Percentiles rank a stretch among this genome's conserved stretches.
phyloP scores from a whole-genome alignment of 53 echinoderm and acorn worm species.

The Paracentrotus lividus region DNA sequence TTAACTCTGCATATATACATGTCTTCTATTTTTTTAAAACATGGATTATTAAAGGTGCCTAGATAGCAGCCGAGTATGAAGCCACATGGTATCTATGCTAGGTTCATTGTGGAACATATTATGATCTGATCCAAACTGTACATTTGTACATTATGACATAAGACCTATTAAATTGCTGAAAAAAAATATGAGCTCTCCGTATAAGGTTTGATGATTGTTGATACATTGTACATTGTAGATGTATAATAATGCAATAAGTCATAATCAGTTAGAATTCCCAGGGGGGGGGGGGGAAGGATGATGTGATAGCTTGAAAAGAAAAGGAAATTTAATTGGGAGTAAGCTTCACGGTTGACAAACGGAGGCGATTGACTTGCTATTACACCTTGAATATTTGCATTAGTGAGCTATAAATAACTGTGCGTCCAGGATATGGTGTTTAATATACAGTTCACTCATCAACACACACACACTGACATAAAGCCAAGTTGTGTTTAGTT shows the following conservation, averaged over 20 bases:
- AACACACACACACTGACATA: conserved; percentile 25
- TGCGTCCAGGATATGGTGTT: conserved; percentile 8
- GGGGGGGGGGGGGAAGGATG: conserved; percentile 53
- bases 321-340: conserved; percentile 52
- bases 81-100: too few species aligned
- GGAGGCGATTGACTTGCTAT: not conserved
- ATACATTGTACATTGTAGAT: not conserved
- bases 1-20: too few species aligned
- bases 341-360: not conserved
- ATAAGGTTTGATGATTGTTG: too few species aligned
- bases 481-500: not conserved
- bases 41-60: too few species aligned
- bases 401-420: conserved; percentile 21
- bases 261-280: not conserved
- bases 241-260: conserved; percentile 4
- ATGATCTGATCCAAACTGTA: too few species aligned
- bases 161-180: too few species aligned
- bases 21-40: too few species aligned
- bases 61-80: too few species aligned
- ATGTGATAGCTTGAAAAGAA: conserved; percentile 12
- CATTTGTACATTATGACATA: too few species aligned
- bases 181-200: too few species aligned
- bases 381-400: conserved; percentile 51
- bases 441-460: not conserved
- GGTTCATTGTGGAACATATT: too few species aligned